Conservation (phyloP, 2,888 invertebrate genomes). For the Invenusta paracnida region DNA sequence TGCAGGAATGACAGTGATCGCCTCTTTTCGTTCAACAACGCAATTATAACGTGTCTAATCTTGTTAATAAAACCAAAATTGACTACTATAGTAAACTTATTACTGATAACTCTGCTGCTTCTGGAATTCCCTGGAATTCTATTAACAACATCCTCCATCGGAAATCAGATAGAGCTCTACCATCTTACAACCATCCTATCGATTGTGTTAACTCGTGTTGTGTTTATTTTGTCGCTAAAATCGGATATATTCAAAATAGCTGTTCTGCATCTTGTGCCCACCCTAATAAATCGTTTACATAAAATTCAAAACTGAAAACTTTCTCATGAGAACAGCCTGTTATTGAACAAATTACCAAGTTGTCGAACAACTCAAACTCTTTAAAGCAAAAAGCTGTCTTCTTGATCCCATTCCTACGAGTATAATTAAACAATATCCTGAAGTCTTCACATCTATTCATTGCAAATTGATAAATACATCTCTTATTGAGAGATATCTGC, state of each 20-base stretch:
- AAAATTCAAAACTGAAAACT: background rate
- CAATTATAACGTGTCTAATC: background rate
- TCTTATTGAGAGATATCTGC: background rate
- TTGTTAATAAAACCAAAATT: conserved; percentile 10
- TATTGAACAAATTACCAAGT: background rate
- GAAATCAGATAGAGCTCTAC: background rate
- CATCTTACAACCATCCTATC: conserved; percentile 23
- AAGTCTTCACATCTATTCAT: background rate
- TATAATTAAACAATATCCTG: conserved; percentile 16
- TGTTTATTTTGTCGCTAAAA: background rate
- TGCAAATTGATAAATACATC: background rate
- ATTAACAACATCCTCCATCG: background rate
- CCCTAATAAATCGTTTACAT: conserved; percentile 14
- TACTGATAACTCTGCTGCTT: conserved; percentile 11
- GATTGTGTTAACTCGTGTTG: background rate
- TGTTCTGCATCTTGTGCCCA: background rate
- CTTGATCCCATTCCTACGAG: conserved; percentile 23
- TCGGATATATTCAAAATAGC: background rate
- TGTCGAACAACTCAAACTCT: conserved; percentile 1
- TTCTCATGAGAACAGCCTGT: background rate
- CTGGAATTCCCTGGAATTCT: conserved; percentile 13
- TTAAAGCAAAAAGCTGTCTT: conserved; percentile 13
- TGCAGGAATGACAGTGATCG: background rate
- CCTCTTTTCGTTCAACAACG: conserved; percentile 9
- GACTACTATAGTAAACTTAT: conserved; percentile 26